phyloP scores from a whole-genome alignment of 1,140 invertebrate species.

The Drosophila sproati region DNA sequence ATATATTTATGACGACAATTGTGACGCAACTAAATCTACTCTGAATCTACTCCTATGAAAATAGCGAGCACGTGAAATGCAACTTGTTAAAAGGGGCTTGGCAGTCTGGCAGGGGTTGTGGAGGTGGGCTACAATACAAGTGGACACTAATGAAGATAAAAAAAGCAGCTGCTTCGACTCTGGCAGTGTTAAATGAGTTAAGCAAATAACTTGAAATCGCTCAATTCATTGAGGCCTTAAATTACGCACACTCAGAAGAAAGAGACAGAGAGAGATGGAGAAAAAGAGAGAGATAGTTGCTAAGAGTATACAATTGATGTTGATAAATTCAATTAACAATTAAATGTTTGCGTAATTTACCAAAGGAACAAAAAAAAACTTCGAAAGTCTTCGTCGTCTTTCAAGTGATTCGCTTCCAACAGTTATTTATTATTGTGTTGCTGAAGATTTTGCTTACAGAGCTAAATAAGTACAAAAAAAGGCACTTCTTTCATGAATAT shows the following conservation, averaged over 20 bases:
- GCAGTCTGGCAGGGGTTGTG: not conserved
- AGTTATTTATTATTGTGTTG: constrained; percentile 22
- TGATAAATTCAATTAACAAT: constrained; percentile 71
- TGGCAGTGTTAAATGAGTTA: constrained; percentile 53
- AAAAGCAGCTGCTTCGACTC: constrained; percentile 22
- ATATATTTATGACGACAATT: not conserved
- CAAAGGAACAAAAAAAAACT: constrained; percentile 31
- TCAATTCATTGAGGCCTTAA: constrained; percentile 49
- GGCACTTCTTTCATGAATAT: not conserved
- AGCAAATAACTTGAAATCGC: constrained; percentile 48
- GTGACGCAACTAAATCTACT: constrained; percentile 9
- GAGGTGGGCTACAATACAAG: constrained; percentile 31
- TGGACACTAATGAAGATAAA: constrained; percentile 62
- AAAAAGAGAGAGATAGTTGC: not conserved
- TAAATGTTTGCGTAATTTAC: constrained; percentile 17
- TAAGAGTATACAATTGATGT: constrained; percentile 47
- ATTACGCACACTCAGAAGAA: constrained; percentile 57
- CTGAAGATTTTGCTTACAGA: constrained; percentile 8
- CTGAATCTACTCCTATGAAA: not conserved
- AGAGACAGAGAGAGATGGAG: not conserved
- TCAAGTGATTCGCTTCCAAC: constrained; percentile 9
- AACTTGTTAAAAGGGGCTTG: constrained; percentile 16
- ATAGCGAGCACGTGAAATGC: constrained; percentile 14
- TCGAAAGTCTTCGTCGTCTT: not conserved
- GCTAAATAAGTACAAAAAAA: not conserved